Percentiles rank a stretch among this genome's conserved stretches.
Conservation (phyloP, 2,113 vertebrate genomes). For the Campylomormyrus tamandua region DNA sequence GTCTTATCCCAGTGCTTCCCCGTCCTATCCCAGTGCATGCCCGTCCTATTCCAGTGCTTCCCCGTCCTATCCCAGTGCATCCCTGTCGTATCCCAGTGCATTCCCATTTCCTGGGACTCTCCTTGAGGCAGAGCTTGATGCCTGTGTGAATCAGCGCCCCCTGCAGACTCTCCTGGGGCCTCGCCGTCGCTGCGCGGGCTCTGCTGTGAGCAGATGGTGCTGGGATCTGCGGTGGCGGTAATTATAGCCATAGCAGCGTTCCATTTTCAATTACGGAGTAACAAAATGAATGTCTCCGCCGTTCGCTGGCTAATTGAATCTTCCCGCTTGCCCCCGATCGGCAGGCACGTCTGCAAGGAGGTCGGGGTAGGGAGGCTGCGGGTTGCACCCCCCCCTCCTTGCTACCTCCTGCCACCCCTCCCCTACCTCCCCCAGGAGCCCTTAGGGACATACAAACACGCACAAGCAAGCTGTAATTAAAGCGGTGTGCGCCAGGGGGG, state of each 20-base stretch:
- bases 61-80: too few relatives aligned
- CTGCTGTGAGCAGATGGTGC: not conserved
- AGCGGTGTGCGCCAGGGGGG: constrained; percentile 11
- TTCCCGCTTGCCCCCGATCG: not conserved
- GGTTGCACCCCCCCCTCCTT: not conserved
- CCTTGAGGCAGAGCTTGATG: not conserved
- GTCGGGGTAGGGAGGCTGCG: not conserved
- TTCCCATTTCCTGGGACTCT: not conserved
- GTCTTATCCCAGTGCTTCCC: too few relatives aligned
- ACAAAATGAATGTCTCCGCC: constrained; percentile 35
- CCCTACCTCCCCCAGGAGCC: constrained; percentile 6
- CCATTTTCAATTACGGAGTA: constrained; percentile 41
- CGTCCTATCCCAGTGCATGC: too few relatives aligned
- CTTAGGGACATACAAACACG: constrained; percentile 14
- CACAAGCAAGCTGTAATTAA: constrained; percentile 28
- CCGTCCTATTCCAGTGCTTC: too few relatives aligned
- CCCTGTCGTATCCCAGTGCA: not conserved
- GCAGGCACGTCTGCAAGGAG: not conserved
- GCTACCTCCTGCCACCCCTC: not conserved
- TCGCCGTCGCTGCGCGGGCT: not conserved
- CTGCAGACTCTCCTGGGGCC: not conserved
- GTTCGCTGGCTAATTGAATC: constrained; percentile 1
- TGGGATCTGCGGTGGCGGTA: constrained; percentile 26
- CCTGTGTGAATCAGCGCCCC: not conserved
- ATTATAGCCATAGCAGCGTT: constrained; percentile 34